These are phyloP conservation scores for Sthenelais limicola DNA, from an alignment of 2,888 invertebrate species.

Conservation along the genomic window DNA sequence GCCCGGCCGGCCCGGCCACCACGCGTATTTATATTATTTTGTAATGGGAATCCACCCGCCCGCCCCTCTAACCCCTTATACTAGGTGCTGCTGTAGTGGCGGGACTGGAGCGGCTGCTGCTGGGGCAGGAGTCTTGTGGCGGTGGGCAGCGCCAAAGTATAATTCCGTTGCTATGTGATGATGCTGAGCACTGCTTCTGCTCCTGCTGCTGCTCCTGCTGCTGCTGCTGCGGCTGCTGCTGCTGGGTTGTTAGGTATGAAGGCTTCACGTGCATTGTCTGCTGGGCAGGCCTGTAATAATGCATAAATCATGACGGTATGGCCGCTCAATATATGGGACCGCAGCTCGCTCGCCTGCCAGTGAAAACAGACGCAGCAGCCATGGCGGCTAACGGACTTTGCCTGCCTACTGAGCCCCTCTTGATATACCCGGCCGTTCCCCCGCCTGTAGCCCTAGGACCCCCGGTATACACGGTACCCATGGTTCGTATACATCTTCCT, in stretches of 20 bases:
- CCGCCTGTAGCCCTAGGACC: slow-evolving; percentile 38
- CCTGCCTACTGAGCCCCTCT: slow-evolving; percentile 41
- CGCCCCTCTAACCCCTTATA: too few relatives aligned
- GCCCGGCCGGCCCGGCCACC: too few relatives aligned
- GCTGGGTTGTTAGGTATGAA: slow-evolving; percentile 18
- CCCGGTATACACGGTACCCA: slow-evolving; percentile 30
- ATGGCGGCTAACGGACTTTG: slow-evolving; percentile 42
- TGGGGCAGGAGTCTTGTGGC: slow-evolving; percentile 1
- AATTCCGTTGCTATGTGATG: slow-evolving; percentile 28
- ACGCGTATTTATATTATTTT: too few relatives aligned
- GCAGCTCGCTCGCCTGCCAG: slow-evolving; percentile 23
- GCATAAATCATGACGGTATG: slow-evolving; percentile 42
- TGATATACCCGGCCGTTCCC: slow-evolving; percentile 40
- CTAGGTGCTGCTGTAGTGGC: background rate
- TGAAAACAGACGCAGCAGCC: slow-evolving; percentile 36
- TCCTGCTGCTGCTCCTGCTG: slow-evolving; percentile 11
- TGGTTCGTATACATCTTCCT: slow-evolving; percentile 31
- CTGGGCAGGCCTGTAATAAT: slow-evolving; percentile 28
- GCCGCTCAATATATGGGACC: slow-evolving; percentile 38
- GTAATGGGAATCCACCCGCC: too few relatives aligned
- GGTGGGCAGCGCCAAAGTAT: background rate
- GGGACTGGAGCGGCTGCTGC: background rate
- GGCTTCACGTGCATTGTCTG: slow-evolving; percentile 28
- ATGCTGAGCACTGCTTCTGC: slow-evolving; percentile 15
- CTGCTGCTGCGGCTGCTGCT: slow-evolving; percentile 29